These are phyloP conservation scores for Trisateles emortualis DNA, from an alignment of 2,888 invertebrate species.

Conservation along the genomic window DNA sequence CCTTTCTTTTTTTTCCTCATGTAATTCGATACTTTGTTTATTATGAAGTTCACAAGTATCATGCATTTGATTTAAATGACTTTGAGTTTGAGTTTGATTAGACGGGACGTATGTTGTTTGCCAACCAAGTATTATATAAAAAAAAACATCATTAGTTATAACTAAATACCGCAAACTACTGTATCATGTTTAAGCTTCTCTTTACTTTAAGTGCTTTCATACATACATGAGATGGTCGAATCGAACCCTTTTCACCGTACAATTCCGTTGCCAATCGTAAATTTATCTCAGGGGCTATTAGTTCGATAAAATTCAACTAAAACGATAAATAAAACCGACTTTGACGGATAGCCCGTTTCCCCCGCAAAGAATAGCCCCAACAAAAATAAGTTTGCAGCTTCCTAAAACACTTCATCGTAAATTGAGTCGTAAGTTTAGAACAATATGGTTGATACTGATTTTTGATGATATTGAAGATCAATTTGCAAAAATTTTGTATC, in stretches of 20 bases:
- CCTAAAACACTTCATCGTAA: conserved; percentile 9
- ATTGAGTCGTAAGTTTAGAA: conserved; percentile 15
- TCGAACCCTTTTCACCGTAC: conserved; percentile 76
- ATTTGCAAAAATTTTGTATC: conserved; percentile 73
- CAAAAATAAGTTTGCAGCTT: conserved; percentile 45
- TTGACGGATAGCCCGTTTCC: conserved; percentile 83
- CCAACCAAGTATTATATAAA: too few species aligned
- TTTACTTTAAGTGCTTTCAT: conserved; percentile 37
- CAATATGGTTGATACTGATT: conserved; percentile 19
- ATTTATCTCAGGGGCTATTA: conserved; percentile 84
- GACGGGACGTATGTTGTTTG: too few species aligned
- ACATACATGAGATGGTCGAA: conserved; percentile 41
- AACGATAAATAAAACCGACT: conserved; percentile 86
- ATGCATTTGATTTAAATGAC: too few species aligned
- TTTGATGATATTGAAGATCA: conserved; percentile 8
- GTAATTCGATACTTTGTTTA: too few species aligned
- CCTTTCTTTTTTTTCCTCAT: too few species aligned
- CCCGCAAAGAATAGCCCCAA: conserved; percentile 74
- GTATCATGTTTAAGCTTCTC: conserved; percentile 6
- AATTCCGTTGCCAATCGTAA: conserved; percentile 80
- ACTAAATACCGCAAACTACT: neutral
- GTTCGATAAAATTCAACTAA: conserved; percentile 86
- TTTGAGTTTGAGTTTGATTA: too few species aligned
- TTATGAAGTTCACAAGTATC: too few species aligned
- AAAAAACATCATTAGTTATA: neutral